A percentile compares a stretch with the other conserved stretches of the same genome.
phyloP scores from a whole-genome alignment of 2,797 vertebrate genomes.

The Hydrolagus colliei region DNA sequence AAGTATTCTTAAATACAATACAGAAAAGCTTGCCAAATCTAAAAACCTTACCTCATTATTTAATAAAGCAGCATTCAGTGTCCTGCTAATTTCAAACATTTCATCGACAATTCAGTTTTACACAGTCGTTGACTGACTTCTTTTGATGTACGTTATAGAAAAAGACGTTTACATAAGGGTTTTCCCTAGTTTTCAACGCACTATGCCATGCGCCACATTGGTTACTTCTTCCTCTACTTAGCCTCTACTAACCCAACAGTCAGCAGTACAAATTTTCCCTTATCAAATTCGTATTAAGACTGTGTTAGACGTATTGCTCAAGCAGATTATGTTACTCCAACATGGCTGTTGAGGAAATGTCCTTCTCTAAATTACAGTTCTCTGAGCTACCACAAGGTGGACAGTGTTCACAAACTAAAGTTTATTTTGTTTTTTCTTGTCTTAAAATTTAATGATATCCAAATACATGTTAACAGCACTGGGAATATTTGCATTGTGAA shows the following conservation, averaged over 20 bases:
- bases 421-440: constrained; percentile 51
- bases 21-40: constrained; percentile 53
- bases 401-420: constrained; percentile 82
- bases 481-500: neutral
- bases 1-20: neutral
- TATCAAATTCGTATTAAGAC: constrained; percentile 27
- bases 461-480: neutral
- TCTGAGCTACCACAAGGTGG: constrained; percentile 90
- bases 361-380: constrained; percentile 83
- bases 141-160: constrained; percentile 12
- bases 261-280: constrained; percentile 20
- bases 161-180: constrained; percentile 30
- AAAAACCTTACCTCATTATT: constrained; percentile 97
- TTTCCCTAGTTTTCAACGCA: constrained; percentile 39
- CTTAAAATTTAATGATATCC: neutral
- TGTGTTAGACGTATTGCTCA: constrained; percentile 26
- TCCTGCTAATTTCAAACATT: constrained; percentile 99
- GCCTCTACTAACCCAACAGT: constrained; percentile 76
- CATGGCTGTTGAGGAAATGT: constrained; percentile 99
- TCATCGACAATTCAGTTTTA: constrained; percentile 55
- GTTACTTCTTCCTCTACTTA: constrained; percentile 49
- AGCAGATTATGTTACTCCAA: constrained; percentile 44
- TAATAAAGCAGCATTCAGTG: constrained; percentile 98
- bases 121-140: constrained; percentile 7
- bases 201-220: neutral